phyloP scores from a whole-genome alignment of 2,888 invertebrate species.

The Taphrorychus bicolor region DNA sequence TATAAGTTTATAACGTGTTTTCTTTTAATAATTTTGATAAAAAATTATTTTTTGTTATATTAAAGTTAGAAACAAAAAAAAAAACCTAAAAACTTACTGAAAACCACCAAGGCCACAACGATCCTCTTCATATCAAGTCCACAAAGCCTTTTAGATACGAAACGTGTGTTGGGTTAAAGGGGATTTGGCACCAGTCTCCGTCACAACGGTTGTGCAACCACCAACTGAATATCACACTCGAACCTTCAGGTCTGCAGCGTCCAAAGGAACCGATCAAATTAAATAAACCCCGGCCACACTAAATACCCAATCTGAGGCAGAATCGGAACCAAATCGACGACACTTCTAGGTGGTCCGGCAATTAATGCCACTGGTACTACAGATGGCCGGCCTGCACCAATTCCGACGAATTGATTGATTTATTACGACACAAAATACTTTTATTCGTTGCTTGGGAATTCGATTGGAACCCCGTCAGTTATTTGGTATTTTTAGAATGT shows the following conservation, averaged over 20 bases:
- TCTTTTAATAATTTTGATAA: too few species aligned
- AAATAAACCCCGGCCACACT: background rate
- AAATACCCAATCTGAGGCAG: slow-evolving; percentile 7
- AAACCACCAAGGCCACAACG: slow-evolving; percentile 16
- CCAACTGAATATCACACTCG: background rate
- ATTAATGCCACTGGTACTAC: slow-evolving; percentile 13
- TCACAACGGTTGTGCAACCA: background rate
- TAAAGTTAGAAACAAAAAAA: background rate
- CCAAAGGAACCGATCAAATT: background rate
- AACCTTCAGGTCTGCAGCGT: background rate
- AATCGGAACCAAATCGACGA: slow-evolving; percentile 30
- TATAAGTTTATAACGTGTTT: too few species aligned
- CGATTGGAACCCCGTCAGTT: slow-evolving; percentile 25
- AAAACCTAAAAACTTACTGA: slow-evolving; percentile 30
- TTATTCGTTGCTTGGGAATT: slow-evolving; percentile 34
- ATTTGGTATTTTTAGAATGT: slow-evolving; percentile 48
- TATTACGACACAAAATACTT: slow-evolving; percentile 11
- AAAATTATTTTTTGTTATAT: too few species aligned
- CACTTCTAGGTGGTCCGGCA: slow-evolving; percentile 28
- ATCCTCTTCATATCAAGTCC: slow-evolving; percentile 26
- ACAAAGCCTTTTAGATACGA: background rate
- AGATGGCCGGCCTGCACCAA: slow-evolving; percentile 15
- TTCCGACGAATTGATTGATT: slow-evolving; percentile 21
- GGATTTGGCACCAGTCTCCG: background rate
- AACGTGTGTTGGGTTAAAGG: background rate